Percentiles rank a stretch among this genome's conserved stretches.
These are phyloP conservation scores for Myathropa florea DNA, from an alignment of 2,888 invertebrate species.

Conservation along the genomic window DNA sequence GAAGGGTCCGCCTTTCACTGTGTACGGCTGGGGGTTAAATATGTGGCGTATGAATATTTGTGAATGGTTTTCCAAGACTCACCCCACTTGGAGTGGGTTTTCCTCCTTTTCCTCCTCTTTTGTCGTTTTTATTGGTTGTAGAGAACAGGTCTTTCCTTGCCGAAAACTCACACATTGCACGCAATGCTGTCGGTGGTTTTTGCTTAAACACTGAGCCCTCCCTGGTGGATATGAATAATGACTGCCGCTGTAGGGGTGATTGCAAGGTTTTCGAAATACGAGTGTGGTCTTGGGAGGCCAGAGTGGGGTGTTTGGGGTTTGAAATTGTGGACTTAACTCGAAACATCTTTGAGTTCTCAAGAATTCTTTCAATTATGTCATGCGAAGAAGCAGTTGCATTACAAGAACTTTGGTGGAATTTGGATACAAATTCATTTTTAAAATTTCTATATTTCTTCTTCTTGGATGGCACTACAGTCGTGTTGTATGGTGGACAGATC, in stretches of 20 bases:
- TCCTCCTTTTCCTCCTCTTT: conserved; percentile 5
- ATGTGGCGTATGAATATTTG: conserved; percentile 38
- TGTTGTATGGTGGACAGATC: too few species aligned
- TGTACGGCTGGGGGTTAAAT: conserved; percentile 24
- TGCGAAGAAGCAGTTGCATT: background rate
- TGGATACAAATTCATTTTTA: too few species aligned
- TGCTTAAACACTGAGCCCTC: conserved; percentile 32
- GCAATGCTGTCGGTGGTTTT: conserved; percentile 63
- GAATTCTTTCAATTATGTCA: background rate
- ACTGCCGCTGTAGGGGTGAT: conserved; percentile 49
- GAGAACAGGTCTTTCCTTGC: conserved; percentile 61
- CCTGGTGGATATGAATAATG: conserved; percentile 26
- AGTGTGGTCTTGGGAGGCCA: background rate
- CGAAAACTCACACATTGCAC: conserved; percentile 67
- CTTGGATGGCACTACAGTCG: too few species aligned
- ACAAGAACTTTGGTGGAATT: too few species aligned
- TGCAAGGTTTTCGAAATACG: conserved; percentile 19
- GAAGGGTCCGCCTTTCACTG: conserved; percentile 27
- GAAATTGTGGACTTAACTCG: background rate
- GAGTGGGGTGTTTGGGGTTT: background rate
- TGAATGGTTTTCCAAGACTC: conserved; percentile 55
- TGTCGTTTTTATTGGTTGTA: conserved; percentile 53
- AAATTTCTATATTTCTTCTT: too few species aligned
- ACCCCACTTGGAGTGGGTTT: conserved; percentile 34
- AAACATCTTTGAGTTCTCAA: background rate